Evolutionary conservation across 2,888 invertebrate genomes (phyloP).

Genomic region (Rhyacophila evoluta): DNA sequence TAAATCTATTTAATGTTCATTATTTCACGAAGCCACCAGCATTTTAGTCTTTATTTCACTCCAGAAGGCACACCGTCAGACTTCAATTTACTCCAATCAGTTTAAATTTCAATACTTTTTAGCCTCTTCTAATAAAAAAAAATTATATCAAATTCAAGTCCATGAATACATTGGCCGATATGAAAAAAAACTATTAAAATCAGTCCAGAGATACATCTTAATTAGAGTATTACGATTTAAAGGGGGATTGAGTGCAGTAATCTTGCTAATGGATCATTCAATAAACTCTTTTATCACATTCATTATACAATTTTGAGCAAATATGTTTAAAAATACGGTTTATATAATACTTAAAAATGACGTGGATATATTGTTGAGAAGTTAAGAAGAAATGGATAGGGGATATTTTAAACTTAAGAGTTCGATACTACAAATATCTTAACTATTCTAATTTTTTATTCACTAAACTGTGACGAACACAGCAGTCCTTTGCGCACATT

Average conservation of each 20-base stretch:
- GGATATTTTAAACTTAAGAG: not conserved
- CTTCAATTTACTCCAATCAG: not conserved
- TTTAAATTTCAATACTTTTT: not conserved
- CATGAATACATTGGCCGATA: not conserved
- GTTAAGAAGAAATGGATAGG: not conserved
- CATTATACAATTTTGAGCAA: slow-evolving; percentile 9
- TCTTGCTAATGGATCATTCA: not conserved
- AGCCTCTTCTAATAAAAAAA: not conserved
- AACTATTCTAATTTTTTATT: not conserved
- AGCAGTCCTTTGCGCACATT: not conserved
- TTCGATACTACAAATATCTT: not conserved
- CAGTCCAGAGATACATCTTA: not conserved
- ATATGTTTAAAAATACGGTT: not conserved
- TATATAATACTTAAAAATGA: not conserved
- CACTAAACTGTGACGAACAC: not conserved
- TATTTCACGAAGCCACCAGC: not conserved
- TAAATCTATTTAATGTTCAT: not conserved
- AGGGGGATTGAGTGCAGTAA: not conserved
- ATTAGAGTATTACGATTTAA: not conserved
- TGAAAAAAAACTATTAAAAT: not conserved
- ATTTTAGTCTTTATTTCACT: not conserved
- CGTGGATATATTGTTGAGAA: not conserved
- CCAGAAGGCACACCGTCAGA: not conserved
- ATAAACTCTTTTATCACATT: not conserved
- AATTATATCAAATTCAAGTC: not conserved